Percentiles rank a stretch among this genome's conserved stretches.
Evolutionary conservation across 1,140 invertebrate genomes (phyloP).

Genomic region (Drosophila subobscura): DNA sequence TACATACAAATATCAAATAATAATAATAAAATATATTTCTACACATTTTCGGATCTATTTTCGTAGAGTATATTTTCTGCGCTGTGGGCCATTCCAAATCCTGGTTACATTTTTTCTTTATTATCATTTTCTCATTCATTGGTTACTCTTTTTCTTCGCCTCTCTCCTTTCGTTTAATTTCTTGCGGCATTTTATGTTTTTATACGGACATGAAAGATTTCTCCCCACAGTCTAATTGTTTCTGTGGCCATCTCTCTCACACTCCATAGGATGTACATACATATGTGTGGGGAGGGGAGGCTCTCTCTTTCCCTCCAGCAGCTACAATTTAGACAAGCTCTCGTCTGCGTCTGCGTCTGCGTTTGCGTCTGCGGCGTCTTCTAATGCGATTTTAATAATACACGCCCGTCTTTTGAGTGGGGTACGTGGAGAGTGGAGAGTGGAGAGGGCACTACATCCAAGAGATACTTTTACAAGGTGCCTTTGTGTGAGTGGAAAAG

Average conservation of each 20-base stretch:
- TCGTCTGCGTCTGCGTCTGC: constrained; percentile 6
- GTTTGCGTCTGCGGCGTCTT: constrained; percentile 64
- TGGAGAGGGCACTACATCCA: not conserved
- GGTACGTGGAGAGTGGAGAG: constrained; percentile 15
- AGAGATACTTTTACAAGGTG: constrained; percentile 9
- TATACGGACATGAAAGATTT: constrained; percentile 54
- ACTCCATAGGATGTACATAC: not conserved
- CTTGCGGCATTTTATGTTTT: constrained; percentile 50
- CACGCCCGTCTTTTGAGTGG: constrained; percentile 66
- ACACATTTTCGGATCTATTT: no score
- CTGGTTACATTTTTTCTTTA: constrained; percentile 13
- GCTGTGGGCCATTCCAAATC: constrained; percentile 2
- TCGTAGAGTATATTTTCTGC: not conserved
- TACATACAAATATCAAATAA: no score
- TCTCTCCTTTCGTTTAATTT: constrained; percentile 28
- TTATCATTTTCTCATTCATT: constrained; percentile 18
- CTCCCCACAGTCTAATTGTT: constrained; percentile 74
- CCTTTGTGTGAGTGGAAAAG: no score
- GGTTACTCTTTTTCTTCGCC: constrained; percentile 3
- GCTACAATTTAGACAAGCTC: constrained; percentile 73
- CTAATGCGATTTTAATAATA: constrained; percentile 83
- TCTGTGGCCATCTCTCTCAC: constrained; percentile 25
- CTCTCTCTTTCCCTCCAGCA: constrained; percentile 9
- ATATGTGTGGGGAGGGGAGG: not conserved
- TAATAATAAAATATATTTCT: no score